These are phyloP conservation scores for Nibea albiflora DNA, from an alignment of 2,113 vertebrate species.

Conservation along the genomic window DNA sequence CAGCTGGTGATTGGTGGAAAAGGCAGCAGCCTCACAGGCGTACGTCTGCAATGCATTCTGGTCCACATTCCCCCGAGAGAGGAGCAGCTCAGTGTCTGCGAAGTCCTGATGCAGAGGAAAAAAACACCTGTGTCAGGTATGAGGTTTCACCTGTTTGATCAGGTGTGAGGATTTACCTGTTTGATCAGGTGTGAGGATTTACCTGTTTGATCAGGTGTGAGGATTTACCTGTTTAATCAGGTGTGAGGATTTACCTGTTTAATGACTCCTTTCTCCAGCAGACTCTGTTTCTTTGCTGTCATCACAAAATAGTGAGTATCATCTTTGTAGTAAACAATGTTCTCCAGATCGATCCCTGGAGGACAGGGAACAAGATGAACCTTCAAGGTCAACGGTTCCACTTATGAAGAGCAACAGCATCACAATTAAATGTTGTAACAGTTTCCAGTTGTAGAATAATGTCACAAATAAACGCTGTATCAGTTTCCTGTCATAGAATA, in stretches of 20 bases:
- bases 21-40: slow-evolving; percentile 91
- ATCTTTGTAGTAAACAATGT: slow-evolving; percentile 99
- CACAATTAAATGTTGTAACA: too few species aligned
- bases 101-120: slow-evolving; percentile 85
- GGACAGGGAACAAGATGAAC: not conserved
- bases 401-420: not conserved
- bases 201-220: too few species aligned
- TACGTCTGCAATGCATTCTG: slow-evolving; percentile 93
- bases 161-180: not conserved
- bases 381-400: not conserved
- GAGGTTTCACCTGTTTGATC: not conserved
- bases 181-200: too few species aligned
- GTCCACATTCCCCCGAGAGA: slow-evolving; percentile 93
- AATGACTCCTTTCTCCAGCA: slow-evolving; percentile 96
- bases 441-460: too few species aligned
- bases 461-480: not conserved
- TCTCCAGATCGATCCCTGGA: slow-evolving; percentile 95
- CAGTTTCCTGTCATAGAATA: slow-evolving; percentile 89
- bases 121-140: not conserved
- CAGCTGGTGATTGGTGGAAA: slow-evolving; percentile 94
- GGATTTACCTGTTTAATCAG: slow-evolving; percentile 86
- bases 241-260: slow-evolving; percentile 79
- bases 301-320: slow-evolving; percentile 99
- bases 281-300: slow-evolving; percentile 98
- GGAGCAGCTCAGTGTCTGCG: slow-evolving; percentile 89